Conservation (phyloP, 2,888 invertebrate genomes). For the Stenodema calcarata region DNA sequence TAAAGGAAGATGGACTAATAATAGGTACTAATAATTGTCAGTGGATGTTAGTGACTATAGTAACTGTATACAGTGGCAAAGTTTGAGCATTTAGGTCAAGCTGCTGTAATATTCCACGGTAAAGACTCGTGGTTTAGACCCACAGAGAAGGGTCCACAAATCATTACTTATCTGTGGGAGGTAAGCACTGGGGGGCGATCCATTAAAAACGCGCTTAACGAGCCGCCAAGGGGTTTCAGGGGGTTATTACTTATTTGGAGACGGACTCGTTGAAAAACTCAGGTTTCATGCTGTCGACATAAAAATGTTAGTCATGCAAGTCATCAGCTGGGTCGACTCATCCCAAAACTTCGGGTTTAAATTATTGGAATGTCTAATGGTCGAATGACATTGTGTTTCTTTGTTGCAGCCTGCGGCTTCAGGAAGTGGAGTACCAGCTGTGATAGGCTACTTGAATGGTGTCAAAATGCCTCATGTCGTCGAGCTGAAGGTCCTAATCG, state of each 20-base stretch:
- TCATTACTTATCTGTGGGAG: not conserved
- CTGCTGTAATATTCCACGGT: not conserved
- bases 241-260: not conserved
- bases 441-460: conserved; percentile 71
- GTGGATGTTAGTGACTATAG: too few relatives aligned
- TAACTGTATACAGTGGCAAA: too few relatives aligned
- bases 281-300: not conserved
- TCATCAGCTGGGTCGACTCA: too few relatives aligned
- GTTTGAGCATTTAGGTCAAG: too few relatives aligned
- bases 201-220: not conserved
- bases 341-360: too few relatives aligned
- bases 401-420: conserved; percentile 65
- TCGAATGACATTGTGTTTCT: not conserved
- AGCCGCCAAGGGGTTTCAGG: not conserved
- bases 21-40: too few relatives aligned
- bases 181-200: not conserved
- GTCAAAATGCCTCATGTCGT: conserved; percentile 68
- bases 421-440: conserved; percentile 70
- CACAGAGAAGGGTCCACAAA: not conserved
- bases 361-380: too few relatives aligned
- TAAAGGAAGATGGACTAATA: too few relatives aligned
- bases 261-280: not conserved
- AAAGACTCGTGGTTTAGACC: not conserved
- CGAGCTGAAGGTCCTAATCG: conserved; percentile 66
- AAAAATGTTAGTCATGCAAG: too few relatives aligned